Base-by-base conservation (phyloP, 2,888 invertebrate genomes). In the Euzetes globulus region DNA sequence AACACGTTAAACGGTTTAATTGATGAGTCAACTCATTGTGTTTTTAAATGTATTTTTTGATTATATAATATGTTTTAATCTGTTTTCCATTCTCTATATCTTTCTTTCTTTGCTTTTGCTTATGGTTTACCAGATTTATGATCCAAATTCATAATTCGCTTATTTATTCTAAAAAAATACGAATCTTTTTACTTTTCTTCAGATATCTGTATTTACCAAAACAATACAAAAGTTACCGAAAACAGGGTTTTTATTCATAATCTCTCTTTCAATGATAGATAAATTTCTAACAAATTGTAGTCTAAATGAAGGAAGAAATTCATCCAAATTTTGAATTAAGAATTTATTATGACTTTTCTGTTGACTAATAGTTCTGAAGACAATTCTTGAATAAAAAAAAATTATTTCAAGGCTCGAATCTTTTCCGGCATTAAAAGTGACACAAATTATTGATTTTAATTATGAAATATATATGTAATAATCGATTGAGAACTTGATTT, bases 1-100 rank as follows among this genome's bases (percentile, higher is more conserved):
- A 70, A 70, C 47, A 41, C 45, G 70, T 70, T 70, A 70, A 70
- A 70, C 45, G 47, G 41, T 70, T 68, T 70, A 70, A 70, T 70
- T 70, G 45, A 70, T 70, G 22, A 70, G 70, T 70, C 70, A 47
- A 70, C 70, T 70, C 70, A 70, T 47, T 47, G 70, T 70, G 70
- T 70, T 70, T 25, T 65, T 65, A 65, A 65, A 37, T 65, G 63
- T 65, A 65, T 19, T 65, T 65, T 65, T 65, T 65, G 19, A 37
- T 65, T 37, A 19, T 65, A 33, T 33, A 33, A 33, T 65, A 37
- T 25, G n/a, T 65, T 65, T 65, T 65, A 37, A 19, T 65, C 37
- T 65, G 15, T 65, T 19, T 33, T 60, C 17, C 27, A 15, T 58
- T 15, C 33, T 22, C 33, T 29, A 7, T 65, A 4, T 65, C 19